Percentiles rank a stretch among this genome's conserved stretches.
phyloP scores from a whole-genome alignment of 2,888 invertebrate genomes.

The Melanostoma mellinum region DNA sequence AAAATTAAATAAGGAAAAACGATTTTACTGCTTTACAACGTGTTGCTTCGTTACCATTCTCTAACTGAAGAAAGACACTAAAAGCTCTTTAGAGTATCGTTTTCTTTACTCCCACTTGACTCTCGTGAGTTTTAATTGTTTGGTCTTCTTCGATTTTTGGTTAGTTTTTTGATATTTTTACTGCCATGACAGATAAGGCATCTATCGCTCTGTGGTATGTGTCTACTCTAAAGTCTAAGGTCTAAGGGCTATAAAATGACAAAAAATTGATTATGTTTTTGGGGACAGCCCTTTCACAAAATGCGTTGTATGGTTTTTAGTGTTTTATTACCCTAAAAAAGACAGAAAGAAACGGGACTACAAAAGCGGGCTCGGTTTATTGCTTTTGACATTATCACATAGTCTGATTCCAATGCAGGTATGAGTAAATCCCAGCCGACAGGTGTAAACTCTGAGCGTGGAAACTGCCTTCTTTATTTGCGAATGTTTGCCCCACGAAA shows the following conservation, averaged over 20 bases:
- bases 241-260: slow-evolving; percentile 55
- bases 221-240: neutral
- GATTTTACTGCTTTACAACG: slow-evolving; percentile 64
- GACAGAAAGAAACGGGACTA: slow-evolving; percentile 48
- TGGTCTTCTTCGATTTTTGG: slow-evolving; percentile 35
- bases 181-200: slow-evolving; percentile 58
- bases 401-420: neutral
- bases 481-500: slow-evolving; percentile 51
- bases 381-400: slow-evolving; percentile 32
- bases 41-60: slow-evolving; percentile 63
- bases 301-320: slow-evolving; percentile 60
- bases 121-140: slow-evolving; percentile 52
- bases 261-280: slow-evolving; percentile 47
- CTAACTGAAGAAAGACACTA: slow-evolving; percentile 27
- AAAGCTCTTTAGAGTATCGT: slow-evolving; percentile 45
- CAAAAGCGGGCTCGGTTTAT: slow-evolving; percentile 58
- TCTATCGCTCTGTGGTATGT: slow-evolving; percentile 34
- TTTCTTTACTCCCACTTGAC: slow-evolving; percentile 51
- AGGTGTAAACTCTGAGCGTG: slow-evolving; percentile 38
- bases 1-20: slow-evolving; percentile 55
- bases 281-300: slow-evolving; percentile 42
- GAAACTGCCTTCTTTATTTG: slow-evolving; percentile 20
- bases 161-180: slow-evolving; percentile 47
- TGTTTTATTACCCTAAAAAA: slow-evolving; percentile 54
- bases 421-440: slow-evolving; percentile 47